phyloP scores from a whole-genome alignment of 2,888 invertebrate species.

The Platerodrilus igneus region DNA sequence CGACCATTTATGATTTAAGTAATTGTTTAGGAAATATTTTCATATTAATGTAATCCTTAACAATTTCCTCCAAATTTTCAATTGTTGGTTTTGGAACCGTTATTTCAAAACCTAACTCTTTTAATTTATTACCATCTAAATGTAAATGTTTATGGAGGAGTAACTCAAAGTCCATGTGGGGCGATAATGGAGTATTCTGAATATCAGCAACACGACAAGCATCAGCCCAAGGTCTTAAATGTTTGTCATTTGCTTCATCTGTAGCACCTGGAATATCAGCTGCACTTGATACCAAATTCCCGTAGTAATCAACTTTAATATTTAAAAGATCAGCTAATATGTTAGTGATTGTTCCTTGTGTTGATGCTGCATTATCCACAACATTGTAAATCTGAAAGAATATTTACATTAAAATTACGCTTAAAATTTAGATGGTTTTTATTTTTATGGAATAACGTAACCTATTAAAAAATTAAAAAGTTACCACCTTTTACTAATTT shows the following conservation, averaged over 20 bases:
- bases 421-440: too few relatives aligned
- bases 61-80: conserved; percentile 53
- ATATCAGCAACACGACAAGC: conserved; percentile 72
- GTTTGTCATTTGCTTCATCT: conserved; percentile 91
- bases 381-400: conserved; percentile 68
- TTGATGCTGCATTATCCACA: conserved; percentile 77
- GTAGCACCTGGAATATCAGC: conserved; percentile 78
- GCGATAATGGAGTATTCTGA: conserved; percentile 81
- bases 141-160: conserved; percentile 76
- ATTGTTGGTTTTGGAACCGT: conserved; percentile 58
- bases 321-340: conserved; percentile 77
- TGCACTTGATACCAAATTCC: conserved; percentile 72
- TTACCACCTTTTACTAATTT: background rate
- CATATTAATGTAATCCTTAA: conserved; percentile 77
- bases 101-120: conserved; percentile 56
- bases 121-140: conserved; percentile 65
- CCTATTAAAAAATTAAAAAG: background rate
- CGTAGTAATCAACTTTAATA: conserved; percentile 84
- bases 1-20: too few relatives aligned
- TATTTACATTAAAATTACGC: too few relatives aligned
- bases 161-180: conserved; percentile 79
- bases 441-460: too few relatives aligned
- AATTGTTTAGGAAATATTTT: conserved; percentile 81
- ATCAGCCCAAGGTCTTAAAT: conserved; percentile 87
- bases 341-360: conserved; percentile 79